phyloP scores from a whole-genome alignment of 2,797 vertebrate genomes.

The Arrhamphus sclerolepis region DNA sequence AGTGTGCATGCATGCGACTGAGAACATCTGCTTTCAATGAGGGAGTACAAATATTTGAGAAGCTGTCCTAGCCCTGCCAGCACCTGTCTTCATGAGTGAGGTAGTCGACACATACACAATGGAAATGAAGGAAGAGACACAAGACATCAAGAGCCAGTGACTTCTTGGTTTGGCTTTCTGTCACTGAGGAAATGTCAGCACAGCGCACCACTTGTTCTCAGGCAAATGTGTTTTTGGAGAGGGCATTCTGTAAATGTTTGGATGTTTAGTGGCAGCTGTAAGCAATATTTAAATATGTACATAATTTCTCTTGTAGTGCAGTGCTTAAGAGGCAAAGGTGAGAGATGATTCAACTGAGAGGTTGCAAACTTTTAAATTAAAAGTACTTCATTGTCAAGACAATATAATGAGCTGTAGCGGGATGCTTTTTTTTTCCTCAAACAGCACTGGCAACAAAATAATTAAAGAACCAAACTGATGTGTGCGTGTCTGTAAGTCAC shows the following conservation, averaged over 20 bases:
- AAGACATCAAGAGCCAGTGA: constrained; percentile 68
- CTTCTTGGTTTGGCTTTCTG: constrained; percentile 66
- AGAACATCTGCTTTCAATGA: constrained; percentile 60
- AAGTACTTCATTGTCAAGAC: constrained; percentile 17
- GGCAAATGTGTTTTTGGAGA: constrained; percentile 42
- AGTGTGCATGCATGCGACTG: constrained; percentile 9
- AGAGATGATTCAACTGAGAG: constrained; percentile 12
- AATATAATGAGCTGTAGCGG: background rate
- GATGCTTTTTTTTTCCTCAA: constrained; percentile 6
- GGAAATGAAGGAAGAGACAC: constrained; percentile 46
- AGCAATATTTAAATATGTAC: constrained; percentile 34
- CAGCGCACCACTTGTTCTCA: constrained; percentile 41
- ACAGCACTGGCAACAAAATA: background rate
- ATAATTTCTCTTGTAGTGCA: constrained; percentile 54
- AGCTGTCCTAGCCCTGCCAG: constrained; percentile 68
- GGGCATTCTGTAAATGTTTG: constrained; percentile 25
- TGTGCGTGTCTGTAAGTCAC: no score
- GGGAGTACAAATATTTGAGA: constrained; percentile 59
- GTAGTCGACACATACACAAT: constrained; percentile 68
- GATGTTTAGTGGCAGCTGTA: constrained; percentile 40
- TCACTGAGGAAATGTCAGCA: constrained; percentile 75
- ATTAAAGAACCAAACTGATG: no score
- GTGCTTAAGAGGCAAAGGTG: constrained; percentile 42
- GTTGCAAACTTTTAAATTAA: constrained; percentile 28
- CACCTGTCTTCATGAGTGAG: constrained; percentile 65